Conservation (phyloP, 2,113 vertebrate species). For the Monarcha castaneiventris region DNA sequence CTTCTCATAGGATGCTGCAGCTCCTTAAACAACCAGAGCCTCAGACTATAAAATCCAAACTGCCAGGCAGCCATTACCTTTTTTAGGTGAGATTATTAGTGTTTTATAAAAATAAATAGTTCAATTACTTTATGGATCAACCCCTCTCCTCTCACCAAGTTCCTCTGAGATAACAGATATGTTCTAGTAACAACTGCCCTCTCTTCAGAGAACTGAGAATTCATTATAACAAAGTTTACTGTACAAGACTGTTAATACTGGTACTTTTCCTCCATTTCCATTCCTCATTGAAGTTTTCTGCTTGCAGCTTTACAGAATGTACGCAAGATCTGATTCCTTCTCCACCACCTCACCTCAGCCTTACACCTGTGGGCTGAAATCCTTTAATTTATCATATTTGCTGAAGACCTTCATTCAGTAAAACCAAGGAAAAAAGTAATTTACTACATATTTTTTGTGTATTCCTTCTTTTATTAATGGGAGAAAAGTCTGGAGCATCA, state of each 20-base stretch:
- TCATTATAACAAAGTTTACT: background rate
- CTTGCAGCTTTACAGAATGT: background rate
- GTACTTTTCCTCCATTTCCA: background rate
- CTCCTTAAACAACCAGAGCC: background rate
- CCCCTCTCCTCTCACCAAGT: too few relatives aligned
- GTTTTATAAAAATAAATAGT: background rate
- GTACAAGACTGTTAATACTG: background rate
- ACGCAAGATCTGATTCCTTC: background rate
- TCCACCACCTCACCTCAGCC: background rate
- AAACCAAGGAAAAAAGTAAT: background rate
- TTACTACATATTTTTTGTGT: background rate
- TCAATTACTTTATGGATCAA: background rate
- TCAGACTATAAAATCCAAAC: background rate
- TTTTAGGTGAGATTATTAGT: background rate
- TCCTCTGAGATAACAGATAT: background rate
- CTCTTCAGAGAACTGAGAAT: background rate
- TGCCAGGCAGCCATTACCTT: background rate
- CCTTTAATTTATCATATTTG: background rate
- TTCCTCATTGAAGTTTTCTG: background rate
- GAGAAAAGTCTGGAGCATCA: background rate
- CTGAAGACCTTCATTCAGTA: background rate
- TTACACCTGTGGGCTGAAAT: background rate
- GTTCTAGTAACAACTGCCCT: background rate
- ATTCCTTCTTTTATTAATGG: background rate
- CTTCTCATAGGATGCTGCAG: background rate